A percentile compares a stretch with the other conserved stretches of the same genome.
phyloP scores from a whole-genome alignment of 1,140 invertebrate species.

The Potamilus streckersoni region DNA sequence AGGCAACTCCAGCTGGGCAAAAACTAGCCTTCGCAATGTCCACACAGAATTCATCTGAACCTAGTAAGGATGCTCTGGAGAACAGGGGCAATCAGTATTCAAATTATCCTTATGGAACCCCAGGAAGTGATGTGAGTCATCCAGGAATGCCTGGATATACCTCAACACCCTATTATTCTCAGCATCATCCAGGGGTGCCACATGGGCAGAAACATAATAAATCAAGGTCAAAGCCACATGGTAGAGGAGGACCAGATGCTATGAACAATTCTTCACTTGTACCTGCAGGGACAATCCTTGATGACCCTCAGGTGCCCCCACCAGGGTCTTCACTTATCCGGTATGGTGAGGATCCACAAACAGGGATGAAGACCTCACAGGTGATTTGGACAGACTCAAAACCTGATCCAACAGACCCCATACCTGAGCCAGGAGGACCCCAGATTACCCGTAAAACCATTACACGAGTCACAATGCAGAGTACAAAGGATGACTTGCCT shows the following conservation, averaged over 20 bases:
- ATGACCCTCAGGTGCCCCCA: conserved; percentile 21
- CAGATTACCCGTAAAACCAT: conserved; percentile 31
- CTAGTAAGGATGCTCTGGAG: no score
- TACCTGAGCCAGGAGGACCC: conserved; percentile 14
- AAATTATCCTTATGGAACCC: conserved; percentile 7
- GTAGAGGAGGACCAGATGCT: conserved; percentile 3
- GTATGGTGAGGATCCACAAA: conserved; percentile 28
- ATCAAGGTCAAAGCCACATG: not conserved
- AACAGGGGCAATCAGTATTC: no score
- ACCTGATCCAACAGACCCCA: conserved; percentile 24
- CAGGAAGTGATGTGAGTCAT: not conserved
- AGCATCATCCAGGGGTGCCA: not conserved
- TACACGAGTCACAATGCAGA: conserved; percentile 24
- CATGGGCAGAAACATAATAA: not conserved
- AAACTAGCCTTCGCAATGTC: conserved; percentile 33
- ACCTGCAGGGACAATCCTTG: conserved; percentile 30
- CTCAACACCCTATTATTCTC: conserved; percentile 21
- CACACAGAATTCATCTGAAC: conserved; percentile 13
- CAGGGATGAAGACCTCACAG: conserved; percentile 27
- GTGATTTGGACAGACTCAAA: conserved; percentile 26
- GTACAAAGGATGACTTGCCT: conserved; percentile 26
- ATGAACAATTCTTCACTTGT: conserved; percentile 12
- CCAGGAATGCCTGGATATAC: conserved; percentile 10
- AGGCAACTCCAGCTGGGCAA: conserved; percentile 25
- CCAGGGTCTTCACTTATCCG: conserved; percentile 25